Evolutionary conservation across 2,797 vertebrate genomes (phyloP).

Genomic region (Xiphorhynchus erythropygius): DNA sequence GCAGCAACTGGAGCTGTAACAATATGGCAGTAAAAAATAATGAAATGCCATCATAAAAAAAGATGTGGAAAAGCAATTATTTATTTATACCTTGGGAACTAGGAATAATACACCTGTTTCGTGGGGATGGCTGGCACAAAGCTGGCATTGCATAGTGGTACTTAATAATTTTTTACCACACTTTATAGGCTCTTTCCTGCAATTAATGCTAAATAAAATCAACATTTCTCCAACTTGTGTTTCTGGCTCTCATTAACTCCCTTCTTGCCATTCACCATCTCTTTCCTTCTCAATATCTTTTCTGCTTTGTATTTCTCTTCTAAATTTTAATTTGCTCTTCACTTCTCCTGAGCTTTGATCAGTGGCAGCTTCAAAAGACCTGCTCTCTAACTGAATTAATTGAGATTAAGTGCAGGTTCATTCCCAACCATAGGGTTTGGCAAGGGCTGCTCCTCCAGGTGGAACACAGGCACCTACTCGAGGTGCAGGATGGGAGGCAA

Average conservation of each 20-base stretch:
- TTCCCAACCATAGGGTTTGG: constrained; percentile 52
- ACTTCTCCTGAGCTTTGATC: background rate
- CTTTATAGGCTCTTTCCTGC: constrained; percentile 78
- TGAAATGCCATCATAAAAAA: constrained; percentile 72
- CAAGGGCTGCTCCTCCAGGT: constrained; percentile 38
- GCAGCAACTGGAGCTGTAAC: constrained; percentile 47
- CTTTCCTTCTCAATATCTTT: background rate
- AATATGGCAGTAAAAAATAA: constrained; percentile 76
- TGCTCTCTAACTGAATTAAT: constrained; percentile 56
- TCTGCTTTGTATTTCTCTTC: background rate
- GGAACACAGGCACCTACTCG: background rate
- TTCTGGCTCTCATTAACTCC: constrained; percentile 59
- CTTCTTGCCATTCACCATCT: constrained; percentile 5
- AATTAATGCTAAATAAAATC: constrained; percentile 80
- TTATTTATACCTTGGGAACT: constrained; percentile 74
- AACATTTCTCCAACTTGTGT: constrained; percentile 69
- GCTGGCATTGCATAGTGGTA: constrained; percentile 72
- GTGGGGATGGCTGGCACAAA: constrained; percentile 67
- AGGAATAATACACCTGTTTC: constrained; percentile 79
- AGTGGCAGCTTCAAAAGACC: constrained; percentile 56
- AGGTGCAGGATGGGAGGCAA: background rate
- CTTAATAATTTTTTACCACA: constrained; percentile 72
- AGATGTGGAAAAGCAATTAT: constrained; percentile 71
- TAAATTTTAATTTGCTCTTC: background rate
- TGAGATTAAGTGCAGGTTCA: background rate